Conservation (phyloP, 2,113 vertebrate species). For the Taurulus bubalis region DNA sequence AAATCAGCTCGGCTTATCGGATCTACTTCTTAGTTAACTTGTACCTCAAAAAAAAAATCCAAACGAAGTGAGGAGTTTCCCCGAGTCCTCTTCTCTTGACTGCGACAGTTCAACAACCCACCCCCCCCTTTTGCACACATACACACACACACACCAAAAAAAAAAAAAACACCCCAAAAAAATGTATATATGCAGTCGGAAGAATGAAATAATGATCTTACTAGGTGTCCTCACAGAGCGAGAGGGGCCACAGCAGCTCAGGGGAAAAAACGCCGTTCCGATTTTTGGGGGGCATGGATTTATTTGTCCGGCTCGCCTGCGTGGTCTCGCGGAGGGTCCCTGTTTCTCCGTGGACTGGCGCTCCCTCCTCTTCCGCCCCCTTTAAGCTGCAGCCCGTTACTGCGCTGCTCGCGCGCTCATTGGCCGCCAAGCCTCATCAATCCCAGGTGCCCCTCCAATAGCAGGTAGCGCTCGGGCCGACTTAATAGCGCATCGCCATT, state of each 20-base stretch:
- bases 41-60: slow-evolving; percentile 75
- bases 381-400: slow-evolving; percentile 88
- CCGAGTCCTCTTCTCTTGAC: slow-evolving; percentile 63
- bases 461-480: slow-evolving; percentile 77
- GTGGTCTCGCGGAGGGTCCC: slow-evolving; percentile 84
- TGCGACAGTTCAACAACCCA: slow-evolving; percentile 39
- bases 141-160: too few relatives aligned
- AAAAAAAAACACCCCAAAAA: neutral
- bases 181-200: slow-evolving; percentile 47
- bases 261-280: slow-evolving; percentile 66
- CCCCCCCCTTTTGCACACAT: neutral
- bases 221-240: slow-evolving; percentile 75
- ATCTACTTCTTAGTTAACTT: slow-evolving; percentile 76
- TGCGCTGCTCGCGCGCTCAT: slow-evolving; percentile 82
- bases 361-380: slow-evolving; percentile 89
- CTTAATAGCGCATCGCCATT: slow-evolving; percentile 86
- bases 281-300: slow-evolving; percentile 67
- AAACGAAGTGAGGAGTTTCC: slow-evolving; percentile 72
- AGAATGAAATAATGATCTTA: slow-evolving; percentile 79
- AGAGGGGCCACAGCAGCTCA: slow-evolving; percentile 80
- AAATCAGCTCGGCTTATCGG: slow-evolving; percentile 46
- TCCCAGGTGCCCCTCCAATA: slow-evolving; percentile 85
- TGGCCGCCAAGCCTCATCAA: slow-evolving; percentile 88
- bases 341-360: slow-evolving; percentile 87
- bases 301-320: slow-evolving; percentile 79